Base-by-base conservation (phyloP, 2,113 vertebrate genomes). In the Bathybates hornii region DNA sequence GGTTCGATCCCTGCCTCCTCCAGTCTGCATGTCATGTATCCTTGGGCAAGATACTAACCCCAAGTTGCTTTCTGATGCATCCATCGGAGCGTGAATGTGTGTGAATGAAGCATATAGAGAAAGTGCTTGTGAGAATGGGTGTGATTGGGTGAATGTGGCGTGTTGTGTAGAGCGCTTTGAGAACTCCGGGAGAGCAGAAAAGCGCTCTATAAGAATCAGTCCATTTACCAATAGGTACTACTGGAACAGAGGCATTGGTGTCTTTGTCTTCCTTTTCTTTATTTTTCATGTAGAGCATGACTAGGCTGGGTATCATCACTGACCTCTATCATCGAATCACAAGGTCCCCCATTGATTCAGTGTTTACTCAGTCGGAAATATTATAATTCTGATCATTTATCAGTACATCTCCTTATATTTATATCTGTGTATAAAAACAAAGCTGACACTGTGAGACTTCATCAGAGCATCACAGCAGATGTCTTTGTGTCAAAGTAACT, bases 21-120 rank as follows among this genome's bases (percentile, higher is more conserved):
- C 27, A 59, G 27, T 59, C 56, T 59, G 27, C 0, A 29, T 59
- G 56, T 59, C 27, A 57, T 0, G 54, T 56, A 57, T 16, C 3
- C 56, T 0, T 59, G 7, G 24, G 24, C 56, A 59, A 32, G 56
- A 32, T 59, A 3, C 27, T 1, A 6, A 59, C 27, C 27, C 56
- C 56, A 29, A 29, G 7, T 59, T 59, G 56, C 56, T 59, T 27
- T 29, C 0, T 4, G 1, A 59, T 0, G 17, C 17, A 0, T 9
- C 56, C 0, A 1, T 59, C 1, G 3, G 1, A 1, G 1, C 0
- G 1, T 59, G 24, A 59, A 59, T 57, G 12, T 0, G 12, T 27
- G 54, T 29, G 56, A 59, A 59, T 59, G 56, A 0, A 59, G 24
- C 56, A 57, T 57, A 57, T 0, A 29, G 56, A 59, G 4, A 29